phyloP scores from a whole-genome alignment of 2,797 vertebrate species.

The Rhinatrema bivittatum region DNA sequence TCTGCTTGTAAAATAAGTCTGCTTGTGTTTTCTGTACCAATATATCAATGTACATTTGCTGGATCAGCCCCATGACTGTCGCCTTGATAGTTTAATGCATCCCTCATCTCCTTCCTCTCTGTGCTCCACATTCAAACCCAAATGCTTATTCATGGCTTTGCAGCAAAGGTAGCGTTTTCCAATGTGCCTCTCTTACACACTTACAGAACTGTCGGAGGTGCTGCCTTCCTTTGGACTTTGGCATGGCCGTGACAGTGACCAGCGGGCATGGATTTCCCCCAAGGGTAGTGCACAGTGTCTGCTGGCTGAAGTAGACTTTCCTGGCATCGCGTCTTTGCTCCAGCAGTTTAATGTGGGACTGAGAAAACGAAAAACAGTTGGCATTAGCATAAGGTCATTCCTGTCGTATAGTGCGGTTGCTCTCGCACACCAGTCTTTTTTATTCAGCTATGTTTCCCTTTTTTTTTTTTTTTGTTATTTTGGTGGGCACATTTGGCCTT shows the following conservation, averaged over 20 bases:
- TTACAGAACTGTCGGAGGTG: conserved; percentile 78
- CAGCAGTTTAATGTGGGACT: conserved; percentile 77
- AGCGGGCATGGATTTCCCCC: conserved; percentile 78
- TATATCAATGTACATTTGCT: no score
- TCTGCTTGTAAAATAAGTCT: no score
- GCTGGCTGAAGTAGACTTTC: conserved; percentile 72
- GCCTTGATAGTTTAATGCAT: no score
- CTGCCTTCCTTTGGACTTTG: conserved; percentile 51
- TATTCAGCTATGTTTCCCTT: background rate
- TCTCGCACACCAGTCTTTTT: background rate
- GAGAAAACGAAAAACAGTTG: conserved; percentile 11
- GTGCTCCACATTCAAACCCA: no score
- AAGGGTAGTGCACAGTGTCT: conserved; percentile 68
- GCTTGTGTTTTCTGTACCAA: no score
- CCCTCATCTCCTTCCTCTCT: no score
- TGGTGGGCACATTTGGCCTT: no score
- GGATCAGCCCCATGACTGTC: no score
- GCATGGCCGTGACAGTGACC: conserved; percentile 81
- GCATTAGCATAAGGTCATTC: background rate
- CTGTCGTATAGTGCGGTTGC: background rate
- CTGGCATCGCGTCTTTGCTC: conserved; percentile 53
- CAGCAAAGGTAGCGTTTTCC: no score
- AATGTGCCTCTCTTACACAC: no score
- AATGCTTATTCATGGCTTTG: no score
- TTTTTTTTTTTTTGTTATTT: no score